These are phyloP conservation scores for Rhynchomys soricoides DNA, from an alignment of 2,113 vertebrate species.

Conservation along the genomic window DNA sequence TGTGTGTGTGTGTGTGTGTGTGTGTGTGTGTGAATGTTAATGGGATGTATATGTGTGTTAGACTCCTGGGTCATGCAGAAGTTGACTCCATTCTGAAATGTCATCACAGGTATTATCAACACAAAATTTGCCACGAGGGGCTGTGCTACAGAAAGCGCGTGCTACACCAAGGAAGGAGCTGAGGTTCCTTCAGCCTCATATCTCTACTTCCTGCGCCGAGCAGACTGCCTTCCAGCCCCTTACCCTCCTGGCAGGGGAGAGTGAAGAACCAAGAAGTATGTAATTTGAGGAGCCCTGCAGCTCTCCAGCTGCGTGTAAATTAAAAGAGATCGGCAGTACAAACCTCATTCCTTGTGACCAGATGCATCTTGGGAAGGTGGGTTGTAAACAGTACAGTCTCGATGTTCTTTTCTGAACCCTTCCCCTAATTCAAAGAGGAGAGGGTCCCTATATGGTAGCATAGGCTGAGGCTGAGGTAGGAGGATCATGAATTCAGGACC, in stretches of 20 bases:
- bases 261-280: neutral
- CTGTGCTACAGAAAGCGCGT: constrained; percentile 69
- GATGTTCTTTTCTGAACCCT: neutral
- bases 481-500: neutral
- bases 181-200: constrained; percentile 69
- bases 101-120: constrained; percentile 65
- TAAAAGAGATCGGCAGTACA: constrained; percentile 46
- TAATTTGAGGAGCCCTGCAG: neutral
- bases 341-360: neutral
- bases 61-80: neutral
- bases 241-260: constrained; percentile 3
- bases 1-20: too few species aligned
- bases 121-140: constrained; percentile 73
- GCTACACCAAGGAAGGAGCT: constrained; percentile 28
- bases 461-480: neutral
- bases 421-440: neutral
- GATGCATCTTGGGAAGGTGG: neutral
- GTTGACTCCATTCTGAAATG: neutral
- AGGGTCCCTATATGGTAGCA: too few species aligned
- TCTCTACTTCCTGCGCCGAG: constrained; percentile 62
- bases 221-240: constrained; percentile 60
- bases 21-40: neutral
- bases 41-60: neutral
- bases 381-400: neutral
- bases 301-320: constrained; percentile 4